Evolutionary conservation across 1,140 invertebrate species (phyloP).

Genomic region (Venturia canescens): DNA sequence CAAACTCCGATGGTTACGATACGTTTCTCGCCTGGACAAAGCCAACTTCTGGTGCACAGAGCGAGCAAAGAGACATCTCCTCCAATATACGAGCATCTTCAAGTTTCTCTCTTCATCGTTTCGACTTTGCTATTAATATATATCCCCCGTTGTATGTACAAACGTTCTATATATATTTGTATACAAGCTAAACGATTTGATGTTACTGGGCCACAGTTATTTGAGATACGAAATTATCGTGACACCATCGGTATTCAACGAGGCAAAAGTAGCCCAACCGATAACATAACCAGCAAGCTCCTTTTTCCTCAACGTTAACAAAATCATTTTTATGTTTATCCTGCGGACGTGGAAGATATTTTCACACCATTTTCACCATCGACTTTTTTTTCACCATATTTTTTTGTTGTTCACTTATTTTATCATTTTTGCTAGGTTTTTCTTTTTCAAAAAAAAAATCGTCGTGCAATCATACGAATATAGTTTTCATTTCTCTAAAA

Average conservation of each 20-base stretch:
- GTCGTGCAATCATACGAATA: too few species aligned
- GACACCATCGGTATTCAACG: conserved; percentile 39
- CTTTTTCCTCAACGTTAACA: too few species aligned
- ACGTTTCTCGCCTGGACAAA: conserved; percentile 41
- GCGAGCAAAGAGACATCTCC: not conserved
- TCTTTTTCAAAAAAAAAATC: too few species aligned
- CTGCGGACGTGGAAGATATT: too few species aligned
- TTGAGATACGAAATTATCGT: conserved; percentile 41
- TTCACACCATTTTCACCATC: too few species aligned
- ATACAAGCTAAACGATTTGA: not conserved
- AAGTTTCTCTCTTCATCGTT: conserved; percentile 25
- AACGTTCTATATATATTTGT: not conserved
- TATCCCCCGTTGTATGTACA: not conserved
- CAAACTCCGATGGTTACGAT: conserved; percentile 42
- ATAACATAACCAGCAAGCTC: conserved; percentile 35
- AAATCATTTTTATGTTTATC: too few species aligned
- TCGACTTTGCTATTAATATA: conserved; percentile 13
- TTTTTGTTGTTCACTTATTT: too few species aligned
- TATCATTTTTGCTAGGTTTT: too few species aligned
- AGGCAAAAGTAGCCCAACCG: conserved; percentile 19
- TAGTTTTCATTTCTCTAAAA: too few species aligned
- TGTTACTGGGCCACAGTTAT: conserved; percentile 30
- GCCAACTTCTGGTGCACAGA: conserved; percentile 20
- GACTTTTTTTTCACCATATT: too few species aligned
- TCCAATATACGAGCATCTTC: not conserved